These are phyloP conservation scores for Neoniphon sammara DNA, from an alignment of 2,797 vertebrate species.

Conservation along the genomic window DNA sequence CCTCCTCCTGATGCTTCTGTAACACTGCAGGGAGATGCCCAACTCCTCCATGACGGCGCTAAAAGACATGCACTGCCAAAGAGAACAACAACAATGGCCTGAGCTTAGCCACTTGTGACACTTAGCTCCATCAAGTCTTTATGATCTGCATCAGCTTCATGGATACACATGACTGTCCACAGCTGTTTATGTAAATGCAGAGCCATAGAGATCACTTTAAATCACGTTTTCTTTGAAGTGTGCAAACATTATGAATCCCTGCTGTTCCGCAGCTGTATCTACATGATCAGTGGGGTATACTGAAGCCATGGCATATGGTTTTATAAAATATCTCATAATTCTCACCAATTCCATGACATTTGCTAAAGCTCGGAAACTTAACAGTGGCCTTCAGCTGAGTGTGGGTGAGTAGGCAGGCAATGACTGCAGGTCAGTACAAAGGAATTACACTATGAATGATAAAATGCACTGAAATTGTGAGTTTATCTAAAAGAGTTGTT, in stretches of 20 bases:
- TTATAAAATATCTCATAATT: conserved; percentile 2
- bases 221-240: neutral
- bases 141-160: neutral
- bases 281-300: neutral
- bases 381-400: conserved; percentile 17
- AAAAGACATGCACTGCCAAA: conserved; percentile 90
- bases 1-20: conserved; percentile 90
- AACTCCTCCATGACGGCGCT: conserved; percentile 93
- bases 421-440: conserved; percentile 2
- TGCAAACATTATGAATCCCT: neutral
- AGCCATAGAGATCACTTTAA: neutral
- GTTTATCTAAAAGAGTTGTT: conserved; percentile 31
- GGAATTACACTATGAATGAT: conserved; percentile 27
- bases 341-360: conserved; percentile 17
- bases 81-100: conserved; percentile 33
- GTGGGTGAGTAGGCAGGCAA: conserved; percentile 8
- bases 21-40: conserved; percentile 92
- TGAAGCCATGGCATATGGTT: no score
- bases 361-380: conserved; percentile 3
- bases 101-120: conserved; percentile 16
- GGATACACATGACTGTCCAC: neutral
- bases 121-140: neutral
- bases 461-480: conserved; percentile 15
- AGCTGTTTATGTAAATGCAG: neutral
- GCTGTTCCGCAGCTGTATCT: conserved; percentile 10